Conservation (phyloP, 2,113 vertebrate genomes). For the Boleophthalmus pectinirostris region DNA sequence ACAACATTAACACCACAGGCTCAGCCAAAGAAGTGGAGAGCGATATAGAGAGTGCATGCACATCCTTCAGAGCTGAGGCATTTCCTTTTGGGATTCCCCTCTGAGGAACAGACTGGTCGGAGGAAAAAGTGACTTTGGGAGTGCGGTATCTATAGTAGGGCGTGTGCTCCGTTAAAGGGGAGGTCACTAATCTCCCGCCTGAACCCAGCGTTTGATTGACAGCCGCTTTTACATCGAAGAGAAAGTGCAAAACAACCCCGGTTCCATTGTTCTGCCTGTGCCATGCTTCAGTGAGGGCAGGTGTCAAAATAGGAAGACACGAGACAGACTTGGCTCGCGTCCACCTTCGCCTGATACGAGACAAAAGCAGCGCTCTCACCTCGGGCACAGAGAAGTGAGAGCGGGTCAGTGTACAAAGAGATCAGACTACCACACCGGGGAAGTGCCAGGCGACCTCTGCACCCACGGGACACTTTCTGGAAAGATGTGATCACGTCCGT, state of each 20-base stretch:
- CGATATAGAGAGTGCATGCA: constrained; percentile 44
- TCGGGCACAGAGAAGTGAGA: constrained; percentile 58
- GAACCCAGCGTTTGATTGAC: constrained; percentile 71
- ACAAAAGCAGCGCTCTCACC: constrained; percentile 72
- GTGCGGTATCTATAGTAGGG: constrained; percentile 52
- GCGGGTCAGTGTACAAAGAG: constrained; percentile 55
- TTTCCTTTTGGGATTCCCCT: constrained; percentile 74
- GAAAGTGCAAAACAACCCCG: constrained; percentile 65
- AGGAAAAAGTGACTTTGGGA: constrained; percentile 68
- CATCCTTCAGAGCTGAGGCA: constrained; percentile 69
- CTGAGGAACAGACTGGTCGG: constrained; percentile 52
- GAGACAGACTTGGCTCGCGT: constrained; percentile 72
- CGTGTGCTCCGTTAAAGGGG: constrained; percentile 48
- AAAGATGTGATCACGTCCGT: constrained; percentile 69
- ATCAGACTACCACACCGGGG: constrained; percentile 54
- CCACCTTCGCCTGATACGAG: constrained; percentile 75
- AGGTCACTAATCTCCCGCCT: constrained; percentile 46
- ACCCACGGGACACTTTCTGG: constrained; percentile 52
- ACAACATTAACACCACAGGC: constrained; percentile 59
- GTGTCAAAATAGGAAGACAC: constrained; percentile 80
- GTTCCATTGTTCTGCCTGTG: constrained; percentile 69
- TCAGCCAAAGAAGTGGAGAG: constrained; percentile 43
- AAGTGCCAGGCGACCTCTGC: constrained; percentile 65
- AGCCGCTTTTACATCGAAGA: constrained; percentile 49
- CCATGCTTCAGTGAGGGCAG: constrained; percentile 73